Base-by-base conservation (phyloP, 2,888 invertebrate genomes). In the Nomada ruficornis region DNA sequence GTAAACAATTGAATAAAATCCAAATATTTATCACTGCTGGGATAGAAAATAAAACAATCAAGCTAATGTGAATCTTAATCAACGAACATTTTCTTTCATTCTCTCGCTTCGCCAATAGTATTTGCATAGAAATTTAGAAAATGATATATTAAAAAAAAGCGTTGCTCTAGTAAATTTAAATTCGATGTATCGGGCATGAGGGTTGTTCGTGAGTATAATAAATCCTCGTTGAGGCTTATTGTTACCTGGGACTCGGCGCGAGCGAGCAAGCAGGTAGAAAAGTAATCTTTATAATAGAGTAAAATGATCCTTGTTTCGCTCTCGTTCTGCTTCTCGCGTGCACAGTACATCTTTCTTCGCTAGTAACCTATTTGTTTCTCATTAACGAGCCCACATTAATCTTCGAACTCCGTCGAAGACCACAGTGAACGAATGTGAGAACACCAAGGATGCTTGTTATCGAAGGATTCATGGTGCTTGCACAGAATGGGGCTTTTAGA, bases 311-410 rank as follows among this genome's bases (percentile, higher is more conserved):
- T 29, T 60, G 64, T 57, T 57, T 64, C 70, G 62, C 18, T 69
- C 26, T 26, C 59, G 55, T 76, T 79, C 80, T 75, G 64, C 62
- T 60, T 57, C 71, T 20, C 67, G 62, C 26, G 57, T 26, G 20
- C 20, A 36, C 36, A 47, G 52, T 57, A 13, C 57, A 63, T 67
- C 79, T 63, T 82, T 76, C 74, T 67, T 50, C 55, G 52, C 84
- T 82, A 59, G 81, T 83, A 86, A 88, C 86, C 88, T 91, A 92
- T 93, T 93, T 92, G 91, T 91, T 92, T 91, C 92, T 93, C 92
- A 92, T 93, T 93, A 93, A 92, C 91, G 86, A 82, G 80, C 79
- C 88, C 74, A 88, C 93, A 93, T 93, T 93, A 92, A 93, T 93
- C 93, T 90, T 91, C 85, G 83, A 74, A 64, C 81, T 84, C 77